Conservation (phyloP, 2,797 vertebrate genomes). For the Heliangelus exortis region DNA sequence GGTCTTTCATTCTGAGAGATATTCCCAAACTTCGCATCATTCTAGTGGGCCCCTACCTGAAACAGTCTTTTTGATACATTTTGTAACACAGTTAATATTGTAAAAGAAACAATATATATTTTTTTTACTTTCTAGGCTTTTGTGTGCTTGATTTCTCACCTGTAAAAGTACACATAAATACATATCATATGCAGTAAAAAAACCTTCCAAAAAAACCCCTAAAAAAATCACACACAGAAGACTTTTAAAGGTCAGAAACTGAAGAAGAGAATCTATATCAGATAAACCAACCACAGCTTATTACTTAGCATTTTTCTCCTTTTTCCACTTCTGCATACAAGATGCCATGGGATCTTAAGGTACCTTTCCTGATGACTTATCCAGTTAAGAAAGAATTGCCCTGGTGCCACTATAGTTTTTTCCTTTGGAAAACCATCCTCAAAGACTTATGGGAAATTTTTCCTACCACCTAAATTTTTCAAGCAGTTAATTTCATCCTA, state of each 20-base stretch:
- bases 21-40: slow-evolving; percentile 36
- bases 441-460: neutral
- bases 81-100: neutral
- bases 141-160: slow-evolving; percentile 40
- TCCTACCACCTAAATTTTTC: neutral
- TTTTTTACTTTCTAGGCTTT: neutral
- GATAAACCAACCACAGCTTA: slow-evolving; percentile 32
- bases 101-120: neutral
- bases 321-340: neutral
- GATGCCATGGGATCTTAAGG: neutral
- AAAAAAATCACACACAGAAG: neutral
- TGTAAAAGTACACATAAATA: neutral
- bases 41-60: neutral
- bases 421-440: neutral
- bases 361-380: neutral
- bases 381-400: neutral
- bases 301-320: neutral
- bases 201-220: too few species aligned
- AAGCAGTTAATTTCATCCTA: slow-evolving; percentile 37
- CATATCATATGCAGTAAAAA: neutral
- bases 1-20: neutral
- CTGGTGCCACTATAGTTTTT: neutral
- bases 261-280: neutral
- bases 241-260: slow-evolving; percentile 53
- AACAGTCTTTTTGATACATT: neutral